Evolutionary conservation across 2,113 vertebrate species (phyloP).

Genomic region (Malurus elegans): DNA sequence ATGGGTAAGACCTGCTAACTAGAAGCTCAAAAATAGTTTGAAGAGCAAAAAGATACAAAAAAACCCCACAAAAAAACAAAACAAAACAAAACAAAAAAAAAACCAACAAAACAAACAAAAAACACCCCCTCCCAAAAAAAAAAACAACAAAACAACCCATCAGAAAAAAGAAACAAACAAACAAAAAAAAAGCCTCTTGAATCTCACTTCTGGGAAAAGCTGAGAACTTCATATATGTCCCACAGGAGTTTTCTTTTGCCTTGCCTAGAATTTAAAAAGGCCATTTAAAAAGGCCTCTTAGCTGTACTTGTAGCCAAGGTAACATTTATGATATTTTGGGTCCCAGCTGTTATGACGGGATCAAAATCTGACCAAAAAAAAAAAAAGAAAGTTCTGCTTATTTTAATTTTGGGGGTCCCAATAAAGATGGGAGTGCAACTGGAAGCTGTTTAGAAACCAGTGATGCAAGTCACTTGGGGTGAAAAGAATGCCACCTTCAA

Average conservation of each 20-base stretch:
- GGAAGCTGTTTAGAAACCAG: neutral
- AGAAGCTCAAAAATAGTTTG: neutral
- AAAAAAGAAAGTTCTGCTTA: neutral
- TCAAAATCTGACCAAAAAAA: neutral
- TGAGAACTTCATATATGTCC: neutral
- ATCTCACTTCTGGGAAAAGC: neutral
- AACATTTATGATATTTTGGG: neutral
- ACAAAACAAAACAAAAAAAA: too few species aligned
- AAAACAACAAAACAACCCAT: too few species aligned
- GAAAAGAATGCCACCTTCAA: neutral
- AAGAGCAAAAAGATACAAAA: neutral
- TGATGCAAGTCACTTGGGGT: neutral
- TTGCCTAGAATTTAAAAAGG: neutral
- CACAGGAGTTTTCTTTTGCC: neutral
- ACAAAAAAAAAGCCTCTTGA: neutral
- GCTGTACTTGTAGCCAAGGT: neutral
- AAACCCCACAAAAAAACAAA: neutral
- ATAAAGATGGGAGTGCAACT: neutral
- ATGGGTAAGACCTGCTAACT: neutral
- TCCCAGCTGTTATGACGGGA: neutral
- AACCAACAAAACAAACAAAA: neutral
- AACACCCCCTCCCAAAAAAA: too few species aligned
- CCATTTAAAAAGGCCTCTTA: neutral
- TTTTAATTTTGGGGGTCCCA: neutral
- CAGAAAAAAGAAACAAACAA: neutral